phyloP scores from a whole-genome alignment of 2,113 vertebrate species.

The Piprites chloris region DNA sequence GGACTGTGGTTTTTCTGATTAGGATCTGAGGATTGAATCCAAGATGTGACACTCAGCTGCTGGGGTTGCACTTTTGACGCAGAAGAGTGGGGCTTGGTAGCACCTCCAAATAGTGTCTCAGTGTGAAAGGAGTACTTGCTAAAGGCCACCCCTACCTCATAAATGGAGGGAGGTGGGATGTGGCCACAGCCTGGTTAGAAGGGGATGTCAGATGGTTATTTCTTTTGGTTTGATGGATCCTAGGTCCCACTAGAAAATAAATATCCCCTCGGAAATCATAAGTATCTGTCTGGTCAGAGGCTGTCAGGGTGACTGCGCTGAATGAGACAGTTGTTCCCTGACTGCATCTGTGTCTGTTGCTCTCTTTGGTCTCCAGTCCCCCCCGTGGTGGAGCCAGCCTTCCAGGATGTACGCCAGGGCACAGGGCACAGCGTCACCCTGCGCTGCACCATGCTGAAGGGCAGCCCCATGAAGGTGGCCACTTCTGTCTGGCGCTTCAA shows the following conservation, averaged over 20 bases:
- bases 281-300: background rate
- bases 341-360: background rate
- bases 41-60: background rate
- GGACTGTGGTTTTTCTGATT: background rate
- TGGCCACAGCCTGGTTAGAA: background rate
- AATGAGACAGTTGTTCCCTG: background rate
- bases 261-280: background rate
- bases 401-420: constrained; percentile 86
- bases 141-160: background rate
- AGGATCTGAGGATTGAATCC: background rate
- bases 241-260: background rate
- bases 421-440: constrained; percentile 80
- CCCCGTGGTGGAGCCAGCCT: constrained; percentile 86
- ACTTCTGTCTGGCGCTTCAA: constrained; percentile 88
- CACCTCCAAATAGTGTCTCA: background rate
- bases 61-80: background rate
- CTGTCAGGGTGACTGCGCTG: rapidly evolving
- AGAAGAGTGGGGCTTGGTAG: background rate
- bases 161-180: background rate
- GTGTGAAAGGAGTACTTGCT: background rate
- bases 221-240: background rate
- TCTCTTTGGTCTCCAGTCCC: constrained; percentile 74
- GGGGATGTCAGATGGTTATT: rapidly evolving
- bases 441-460: constrained; percentile 85
- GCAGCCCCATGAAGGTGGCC: constrained; percentile 85